Conservation (phyloP, 2,888 invertebrate genomes). For the Dryobotodes eremita region DNA sequence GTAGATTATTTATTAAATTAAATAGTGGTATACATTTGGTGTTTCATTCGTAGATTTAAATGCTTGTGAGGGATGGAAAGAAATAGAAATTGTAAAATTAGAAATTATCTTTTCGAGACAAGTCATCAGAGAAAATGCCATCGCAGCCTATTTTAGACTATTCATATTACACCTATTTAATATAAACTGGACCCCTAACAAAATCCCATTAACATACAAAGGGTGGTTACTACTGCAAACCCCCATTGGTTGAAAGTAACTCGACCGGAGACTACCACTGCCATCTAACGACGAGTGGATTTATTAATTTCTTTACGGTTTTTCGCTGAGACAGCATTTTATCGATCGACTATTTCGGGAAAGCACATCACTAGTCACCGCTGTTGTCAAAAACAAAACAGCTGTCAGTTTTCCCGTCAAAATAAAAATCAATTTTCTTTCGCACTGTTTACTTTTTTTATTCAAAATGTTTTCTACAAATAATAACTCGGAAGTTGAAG, state of each 20-base stretch:
- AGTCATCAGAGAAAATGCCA: background rate
- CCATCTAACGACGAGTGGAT: slow-evolving; percentile 32
- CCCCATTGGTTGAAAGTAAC: background rate
- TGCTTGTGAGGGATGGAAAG: background rate
- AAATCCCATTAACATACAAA: background rate
- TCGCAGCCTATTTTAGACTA: background rate
- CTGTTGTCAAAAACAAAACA: background rate
- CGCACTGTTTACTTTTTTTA: slow-evolving; percentile 24
- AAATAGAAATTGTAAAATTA: background rate
- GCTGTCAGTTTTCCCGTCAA: slow-evolving; percentile 7
- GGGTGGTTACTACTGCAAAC: background rate
- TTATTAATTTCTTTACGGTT: slow-evolving; percentile 17
- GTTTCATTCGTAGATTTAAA: slow-evolving; percentile 31
- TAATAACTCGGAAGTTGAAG: slow-evolving; percentile 45
- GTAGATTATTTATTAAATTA: slow-evolving; percentile 25
- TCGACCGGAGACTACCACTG: background rate
- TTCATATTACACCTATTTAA: background rate
- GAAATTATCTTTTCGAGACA: background rate
- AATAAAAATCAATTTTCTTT: slow-evolving; percentile 26
- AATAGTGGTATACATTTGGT: background rate
- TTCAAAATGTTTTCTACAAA: slow-evolving; percentile 26
- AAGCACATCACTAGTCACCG: slow-evolving; percentile 21
- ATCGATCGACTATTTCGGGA: background rate
- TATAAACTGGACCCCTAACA: background rate
- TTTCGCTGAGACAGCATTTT: background rate